These are phyloP conservation scores for Microcebus murinus DNA, from an alignment of 2,113 vertebrate genomes.

Conservation along the genomic window DNA sequence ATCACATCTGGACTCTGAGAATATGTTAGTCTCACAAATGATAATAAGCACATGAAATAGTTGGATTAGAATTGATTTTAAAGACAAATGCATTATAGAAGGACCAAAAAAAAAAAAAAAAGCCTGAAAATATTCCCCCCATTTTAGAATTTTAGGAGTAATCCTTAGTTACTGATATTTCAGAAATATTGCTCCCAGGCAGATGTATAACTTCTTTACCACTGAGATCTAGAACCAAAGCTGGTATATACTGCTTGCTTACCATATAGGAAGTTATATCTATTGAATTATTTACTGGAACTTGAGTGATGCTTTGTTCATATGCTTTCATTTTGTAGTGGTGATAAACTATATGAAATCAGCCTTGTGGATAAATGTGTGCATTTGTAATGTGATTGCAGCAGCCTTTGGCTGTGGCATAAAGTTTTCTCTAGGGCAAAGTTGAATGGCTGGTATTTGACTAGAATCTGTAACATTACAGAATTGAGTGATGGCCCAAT, in stretches of 20 bases:
- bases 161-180: background rate
- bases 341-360: background rate
- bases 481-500: background rate
- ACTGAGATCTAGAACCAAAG: background rate
- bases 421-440: constrained; percentile 38
- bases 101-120: background rate
- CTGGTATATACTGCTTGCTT: background rate
- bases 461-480: background rate
- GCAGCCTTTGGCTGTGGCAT: background rate
- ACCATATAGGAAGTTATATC: background rate
- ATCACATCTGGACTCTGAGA: background rate
- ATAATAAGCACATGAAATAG: background rate
- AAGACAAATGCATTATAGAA: background rate
- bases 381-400: background rate
- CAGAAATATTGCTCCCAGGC: background rate
- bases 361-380: background rate
- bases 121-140: background rate
- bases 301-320: constrained; percentile 41
- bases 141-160: constrained; percentile 2
- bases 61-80: constrained; percentile 26
- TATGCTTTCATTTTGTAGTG: background rate
- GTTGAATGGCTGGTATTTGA: background rate
- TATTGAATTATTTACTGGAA: constrained; percentile 28
- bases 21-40: background rate
- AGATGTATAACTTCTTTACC: background rate